Evolutionary conservation across 1,140 invertebrate genomes (phyloP), one percentile per base, ranked within the genome.

Genomic region (Riptortus pedestris): DNA sequence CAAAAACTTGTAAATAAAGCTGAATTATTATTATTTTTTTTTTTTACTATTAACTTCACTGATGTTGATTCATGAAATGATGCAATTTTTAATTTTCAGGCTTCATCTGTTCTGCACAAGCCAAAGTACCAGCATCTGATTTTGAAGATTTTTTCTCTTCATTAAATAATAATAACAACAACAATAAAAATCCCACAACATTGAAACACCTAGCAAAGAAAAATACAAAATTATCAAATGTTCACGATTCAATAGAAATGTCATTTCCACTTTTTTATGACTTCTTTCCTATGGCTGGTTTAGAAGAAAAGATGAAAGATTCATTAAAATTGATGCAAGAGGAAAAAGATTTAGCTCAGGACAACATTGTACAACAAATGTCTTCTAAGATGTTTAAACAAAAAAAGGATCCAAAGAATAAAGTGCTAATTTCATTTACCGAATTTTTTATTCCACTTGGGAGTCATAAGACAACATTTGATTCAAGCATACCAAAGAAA

Each of bases 171-270:
- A 24, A 55, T 14, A 55, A 55, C 7, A 1, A 20, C 26, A 14
- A 3, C 26, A 16, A 14, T 9, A 55, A 20, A 26, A 55, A 27
- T 27, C 14, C 12, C 38, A 60, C 47, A 59, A 43, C 58, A n/a
- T n/a, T 52, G 20, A 55, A 20, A 38, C 63, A n/a, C n/a, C n/a
- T n/a, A n/a, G n/a, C n/a, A 60, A 59, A 45, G 5, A 66, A 28
- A 28, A 65, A 45, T 2, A 62, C 20, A 28, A 65, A 26, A 24
- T 55, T 26, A 55, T 14, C 20, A 55, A 26, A 14, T 24, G 51
- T 18, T 1, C 51, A 55, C 16, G 51, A 55, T 24, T 55, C 51
- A 9, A 24, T 24, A 24, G 51, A 55, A 14, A 20, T 55, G 24
- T 22, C 20, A 24, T 55, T 55, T 26, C 51, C 20, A 55, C 31